Percentiles rank a stretch among this genome's conserved stretches.
These are phyloP conservation scores for Coluber constrictor DNA, from an alignment of 2,797 vertebrate species.

Conservation along the genomic window DNA sequence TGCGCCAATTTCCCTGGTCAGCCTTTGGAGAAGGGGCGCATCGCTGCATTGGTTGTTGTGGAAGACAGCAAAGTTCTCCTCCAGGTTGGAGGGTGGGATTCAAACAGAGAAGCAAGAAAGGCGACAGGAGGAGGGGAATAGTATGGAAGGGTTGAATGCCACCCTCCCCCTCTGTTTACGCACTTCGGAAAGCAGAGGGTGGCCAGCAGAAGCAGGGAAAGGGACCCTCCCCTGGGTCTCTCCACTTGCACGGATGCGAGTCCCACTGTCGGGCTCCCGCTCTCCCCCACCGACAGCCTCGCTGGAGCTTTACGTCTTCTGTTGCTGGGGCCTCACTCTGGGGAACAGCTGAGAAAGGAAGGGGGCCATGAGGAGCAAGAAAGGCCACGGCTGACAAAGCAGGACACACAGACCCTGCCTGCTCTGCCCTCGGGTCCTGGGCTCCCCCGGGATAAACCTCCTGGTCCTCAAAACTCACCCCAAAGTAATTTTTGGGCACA, in stretches of 20 bases:
- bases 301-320: slow-evolving; percentile 35
- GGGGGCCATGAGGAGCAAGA: background rate
- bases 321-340: slow-evolving; percentile 62
- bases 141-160: fast-evolving
- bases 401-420: fast-evolving
- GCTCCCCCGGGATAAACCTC: background rate
- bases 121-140: fast-evolving
- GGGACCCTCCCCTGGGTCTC: too few relatives aligned
- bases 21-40: background rate
- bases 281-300: background rate
- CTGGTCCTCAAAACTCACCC: slow-evolving; percentile 69
- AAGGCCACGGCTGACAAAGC: fast-evolving
- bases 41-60: background rate
- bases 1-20: background rate
- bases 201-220: background rate
- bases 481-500: slow-evolving; percentile 91
- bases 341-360: slow-evolving; percentile 64
- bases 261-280: background rate
- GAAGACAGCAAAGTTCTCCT: background rate
- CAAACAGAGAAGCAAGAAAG: background rate
- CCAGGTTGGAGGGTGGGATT: background rate
- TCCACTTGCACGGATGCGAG: too few relatives aligned
- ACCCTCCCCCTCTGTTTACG: too few relatives aligned
- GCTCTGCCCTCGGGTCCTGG: background rate
- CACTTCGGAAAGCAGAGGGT: background rate